Evolutionary conservation across 1,140 invertebrate species (phyloP), one percentile per base, ranked within the genome.

Genomic region (Anastatus disparis): DNA sequence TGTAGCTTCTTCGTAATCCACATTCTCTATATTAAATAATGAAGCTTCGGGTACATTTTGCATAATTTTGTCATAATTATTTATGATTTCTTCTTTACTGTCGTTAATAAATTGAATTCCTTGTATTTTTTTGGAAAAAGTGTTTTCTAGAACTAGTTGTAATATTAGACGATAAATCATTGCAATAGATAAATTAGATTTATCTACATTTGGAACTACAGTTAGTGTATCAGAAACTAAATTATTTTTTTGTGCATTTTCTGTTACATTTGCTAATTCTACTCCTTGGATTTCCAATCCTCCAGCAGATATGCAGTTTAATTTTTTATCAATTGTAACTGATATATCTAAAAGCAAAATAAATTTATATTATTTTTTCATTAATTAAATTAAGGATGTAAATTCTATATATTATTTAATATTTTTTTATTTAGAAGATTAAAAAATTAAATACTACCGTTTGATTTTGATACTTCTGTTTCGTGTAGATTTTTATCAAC

Each of bases 241-340:
- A 48, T 89, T 85, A 35, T 89, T 88, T n/a, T 88, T 82, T 13
- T 87, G 86, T 66, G 89, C 84, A 29, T 87, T 88, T 70, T 90
- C 88, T 15, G 91, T 88, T 29, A 96, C 94, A 13, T 91, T 88
- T 71, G 90, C 92, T 0, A 93, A 92, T 73, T 93, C 90, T 0
- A 97, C 82, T 52, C 94, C 94, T 74, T 90, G 88, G 10, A 96
- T 88, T 84, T 94, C 91, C 20, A 96, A 91, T 70, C 93, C 94
- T 56, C 93, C 93, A 70, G 90, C 90, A 13, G 50, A 59, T 78
- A 88, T 15, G 74, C 78, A 53, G 42, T 82, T 82, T 0, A 79
- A 74, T 4, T 85, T 79, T 64, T 85, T 87, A 17, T 87, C 81
- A 12, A 87, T 79, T 77, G 86, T 84, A 52, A 86, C 82, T 26